These are phyloP conservation scores for Trachymyrmex cornetzi DNA, from an alignment of 1,140 invertebrate genomes.

Conservation along the genomic window DNA sequence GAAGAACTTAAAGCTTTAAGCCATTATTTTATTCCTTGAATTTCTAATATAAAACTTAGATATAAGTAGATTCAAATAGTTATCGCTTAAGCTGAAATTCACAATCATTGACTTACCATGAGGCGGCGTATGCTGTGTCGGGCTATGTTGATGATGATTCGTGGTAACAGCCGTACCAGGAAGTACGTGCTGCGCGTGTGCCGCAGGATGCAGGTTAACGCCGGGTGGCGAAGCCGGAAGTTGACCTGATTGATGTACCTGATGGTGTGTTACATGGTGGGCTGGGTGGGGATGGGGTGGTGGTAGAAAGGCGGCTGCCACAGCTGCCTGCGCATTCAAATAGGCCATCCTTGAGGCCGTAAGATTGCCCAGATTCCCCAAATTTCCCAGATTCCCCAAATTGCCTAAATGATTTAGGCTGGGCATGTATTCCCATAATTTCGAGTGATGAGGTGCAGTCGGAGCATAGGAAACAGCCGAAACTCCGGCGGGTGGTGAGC, in stretches of 20 bases:
- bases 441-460: constrained; percentile 84
- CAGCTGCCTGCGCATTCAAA: constrained; percentile 94
- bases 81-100: neutral
- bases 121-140: constrained; percentile 83
- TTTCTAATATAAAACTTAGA: neutral
- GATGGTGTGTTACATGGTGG: constrained; percentile 85
- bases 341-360: constrained; percentile 93
- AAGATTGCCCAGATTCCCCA: constrained; percentile 85
- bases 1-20: neutral
- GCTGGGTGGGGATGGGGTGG: constrained; percentile 88
- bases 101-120: constrained; percentile 80
- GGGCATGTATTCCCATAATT: constrained; percentile 86
- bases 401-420: constrained; percentile 84
- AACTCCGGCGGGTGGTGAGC: constrained; percentile 86
- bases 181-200: constrained; percentile 85
- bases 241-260: constrained; percentile 85
- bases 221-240: constrained; percentile 81
- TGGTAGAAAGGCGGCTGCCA: constrained; percentile 94
- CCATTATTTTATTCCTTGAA: neutral
- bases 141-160: constrained; percentile 85
- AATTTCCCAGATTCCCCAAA: constrained; percentile 82
- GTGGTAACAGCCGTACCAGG: constrained; percentile 81
- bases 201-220: constrained; percentile 84
- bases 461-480: constrained; percentile 86
- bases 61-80: too few species aligned